These are phyloP conservation scores for Channa maculata DNA, from an alignment of 2,113 vertebrate genomes.

Conservation along the genomic window DNA sequence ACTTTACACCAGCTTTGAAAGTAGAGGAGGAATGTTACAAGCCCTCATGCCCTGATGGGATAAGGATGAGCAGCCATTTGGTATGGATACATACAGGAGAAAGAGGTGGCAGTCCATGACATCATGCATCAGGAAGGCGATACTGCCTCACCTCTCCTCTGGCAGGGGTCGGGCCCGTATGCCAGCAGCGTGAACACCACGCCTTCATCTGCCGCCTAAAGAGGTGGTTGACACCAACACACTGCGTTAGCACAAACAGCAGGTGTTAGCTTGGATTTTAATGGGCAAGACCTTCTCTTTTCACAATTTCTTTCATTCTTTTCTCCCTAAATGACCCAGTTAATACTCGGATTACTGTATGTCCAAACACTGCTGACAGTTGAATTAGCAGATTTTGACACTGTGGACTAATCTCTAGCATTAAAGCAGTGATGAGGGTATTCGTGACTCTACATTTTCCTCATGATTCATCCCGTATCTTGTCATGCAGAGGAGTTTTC, in stretches of 20 bases:
- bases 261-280: too few species aligned
- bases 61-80: slow-evolving; percentile 29
- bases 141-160: slow-evolving; percentile 40
- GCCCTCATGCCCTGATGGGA: slow-evolving; percentile 65
- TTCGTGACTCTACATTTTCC: slow-evolving; percentile 74
- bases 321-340: neutral
- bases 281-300: neutral
- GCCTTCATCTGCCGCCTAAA: slow-evolving; percentile 46
- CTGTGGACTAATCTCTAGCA: neutral
- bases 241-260: too few species aligned
- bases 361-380: too few species aligned
- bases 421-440: slow-evolving; percentile 55
- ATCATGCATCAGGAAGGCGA: slow-evolving; percentile 61
- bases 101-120: slow-evolving; percentile 53
- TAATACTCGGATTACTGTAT: neutral
- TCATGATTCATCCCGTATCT: slow-evolving; percentile 47
- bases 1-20: slow-evolving; percentile 31
- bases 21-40: slow-evolving; percentile 51
- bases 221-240: slow-evolving; percentile 21
- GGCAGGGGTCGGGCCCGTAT: slow-evolving; percentile 38
- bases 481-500: slow-evolving; percentile 50
- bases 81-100: slow-evolving; percentile 35
- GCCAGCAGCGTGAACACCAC: slow-evolving; percentile 30
- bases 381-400: neutral
- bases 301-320: too few species aligned